Percentiles rank a stretch among this genome's conserved stretches.
phyloP scores from a whole-genome alignment of 1,140 invertebrate species.

The Triops cancriformis region DNA sequence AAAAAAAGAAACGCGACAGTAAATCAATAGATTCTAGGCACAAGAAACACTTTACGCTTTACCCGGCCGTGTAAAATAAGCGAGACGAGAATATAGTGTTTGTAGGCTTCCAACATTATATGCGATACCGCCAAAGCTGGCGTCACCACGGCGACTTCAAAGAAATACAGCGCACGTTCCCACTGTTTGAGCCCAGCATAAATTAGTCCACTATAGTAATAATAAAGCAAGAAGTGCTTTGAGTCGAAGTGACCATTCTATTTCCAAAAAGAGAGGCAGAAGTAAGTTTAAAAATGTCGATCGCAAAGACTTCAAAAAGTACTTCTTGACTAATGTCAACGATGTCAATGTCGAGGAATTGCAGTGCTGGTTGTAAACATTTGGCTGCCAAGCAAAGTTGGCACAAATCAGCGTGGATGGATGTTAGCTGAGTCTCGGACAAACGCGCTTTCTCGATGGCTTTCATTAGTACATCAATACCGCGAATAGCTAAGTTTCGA shows the following conservation, averaged over 20 bases:
- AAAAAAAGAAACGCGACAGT: background rate
- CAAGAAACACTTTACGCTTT: background rate
- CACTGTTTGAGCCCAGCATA: slow-evolving; percentile 88
- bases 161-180: slow-evolving; percentile 84
- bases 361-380: slow-evolving; percentile 82
- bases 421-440: slow-evolving; percentile 78
- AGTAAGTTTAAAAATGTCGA: background rate
- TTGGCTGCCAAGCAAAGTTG: slow-evolving; percentile 84
- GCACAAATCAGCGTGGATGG: slow-evolving; percentile 86
- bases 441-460: slow-evolving; percentile 84
- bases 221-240: slow-evolving; percentile 87
- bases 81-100: slow-evolving; percentile 88
- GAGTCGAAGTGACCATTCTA: slow-evolving; percentile 74
- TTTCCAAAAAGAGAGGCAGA: slow-evolving; percentile 18
- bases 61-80: slow-evolving; percentile 85
- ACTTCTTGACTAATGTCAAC: slow-evolving; percentile 81
- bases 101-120: slow-evolving; percentile 94
- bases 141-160: slow-evolving; percentile 87
- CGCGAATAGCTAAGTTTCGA: slow-evolving; percentile 64
- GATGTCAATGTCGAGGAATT: slow-evolving; percentile 82
- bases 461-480: slow-evolving; percentile 70
- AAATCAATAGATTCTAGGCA: background rate
- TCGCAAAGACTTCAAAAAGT: slow-evolving; percentile 29
- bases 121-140: slow-evolving; percentile 87
- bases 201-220: slow-evolving; percentile 96